phyloP scores from a whole-genome alignment of 2,113 vertebrate species.

The Suncus etruscus region DNA sequence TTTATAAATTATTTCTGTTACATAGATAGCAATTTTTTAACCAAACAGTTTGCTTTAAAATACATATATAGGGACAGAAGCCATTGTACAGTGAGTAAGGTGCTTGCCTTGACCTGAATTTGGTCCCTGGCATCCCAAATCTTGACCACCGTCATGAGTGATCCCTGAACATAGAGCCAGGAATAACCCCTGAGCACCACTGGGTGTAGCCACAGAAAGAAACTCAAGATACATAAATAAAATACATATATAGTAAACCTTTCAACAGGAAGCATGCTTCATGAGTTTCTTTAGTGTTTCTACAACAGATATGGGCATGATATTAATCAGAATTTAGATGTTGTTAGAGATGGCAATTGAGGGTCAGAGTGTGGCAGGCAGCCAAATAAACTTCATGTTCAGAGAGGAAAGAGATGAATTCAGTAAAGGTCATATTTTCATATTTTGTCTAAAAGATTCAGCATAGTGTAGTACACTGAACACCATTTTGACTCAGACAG shows the following conservation, averaged over 20 bases:
- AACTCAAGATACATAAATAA: too few species aligned
- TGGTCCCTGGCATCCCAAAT: too few species aligned
- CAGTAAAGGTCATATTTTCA: slow-evolving; percentile 60
- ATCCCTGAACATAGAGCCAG: too few species aligned
- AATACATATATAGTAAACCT: not conserved
- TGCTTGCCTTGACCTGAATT: too few species aligned
- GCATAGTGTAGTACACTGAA: slow-evolving; percentile 29
- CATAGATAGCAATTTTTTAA: not conserved
- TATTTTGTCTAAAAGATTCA: slow-evolving; percentile 54
- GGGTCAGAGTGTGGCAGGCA: slow-evolving; percentile 53
- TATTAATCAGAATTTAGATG: slow-evolving; percentile 57
- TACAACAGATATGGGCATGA: slow-evolving; percentile 53
- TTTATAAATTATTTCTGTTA: slow-evolving; percentile 11
- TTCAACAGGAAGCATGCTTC: slow-evolving; percentile 4
- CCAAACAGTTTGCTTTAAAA: slow-evolving; percentile 58
- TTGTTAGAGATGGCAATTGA: slow-evolving; percentile 64
- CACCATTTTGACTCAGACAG: slow-evolving; percentile 20
- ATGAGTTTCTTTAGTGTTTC: slow-evolving; percentile 60
- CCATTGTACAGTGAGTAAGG: too few species aligned
- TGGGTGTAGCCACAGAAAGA: too few species aligned
- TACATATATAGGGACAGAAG: not conserved
- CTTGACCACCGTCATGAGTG: too few species aligned
- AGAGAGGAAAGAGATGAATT: slow-evolving; percentile 52
- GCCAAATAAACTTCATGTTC: slow-evolving; percentile 48
- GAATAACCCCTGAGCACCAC: too few species aligned